phyloP scores from a whole-genome alignment of 2,113 vertebrate genomes.

The Apodemus sylvaticus region DNA sequence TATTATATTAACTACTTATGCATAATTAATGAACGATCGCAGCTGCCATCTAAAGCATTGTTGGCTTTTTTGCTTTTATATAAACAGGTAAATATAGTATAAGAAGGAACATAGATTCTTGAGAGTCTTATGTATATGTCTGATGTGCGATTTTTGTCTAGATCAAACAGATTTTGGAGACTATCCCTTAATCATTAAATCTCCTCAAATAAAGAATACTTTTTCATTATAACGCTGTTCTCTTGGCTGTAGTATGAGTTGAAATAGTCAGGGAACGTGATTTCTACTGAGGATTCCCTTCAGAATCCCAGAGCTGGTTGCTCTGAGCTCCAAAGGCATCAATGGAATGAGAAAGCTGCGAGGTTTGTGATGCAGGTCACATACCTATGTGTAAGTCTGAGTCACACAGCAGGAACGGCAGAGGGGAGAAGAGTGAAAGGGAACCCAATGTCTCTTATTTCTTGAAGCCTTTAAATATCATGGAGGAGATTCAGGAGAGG shows the following conservation, averaged over 20 bases:
- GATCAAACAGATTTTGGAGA: background rate
- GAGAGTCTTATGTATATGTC: background rate
- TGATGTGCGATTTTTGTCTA: background rate
- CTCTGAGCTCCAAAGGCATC: background rate
- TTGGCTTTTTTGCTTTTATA: background rate
- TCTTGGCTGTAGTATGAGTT: background rate
- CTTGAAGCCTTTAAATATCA: background rate
- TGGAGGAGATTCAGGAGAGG: background rate
- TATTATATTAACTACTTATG: constrained; percentile 4
- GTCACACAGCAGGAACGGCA: background rate
- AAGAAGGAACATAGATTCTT: background rate
- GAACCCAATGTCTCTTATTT: background rate
- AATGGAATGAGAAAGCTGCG: background rate
- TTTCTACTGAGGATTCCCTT: background rate
- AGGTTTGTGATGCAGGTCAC: background rate
- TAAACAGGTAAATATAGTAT: constrained; percentile 49
- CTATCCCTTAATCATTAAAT: background rate
- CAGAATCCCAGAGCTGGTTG: background rate
- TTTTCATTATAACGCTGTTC: constrained; percentile 18
- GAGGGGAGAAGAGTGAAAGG: background rate
- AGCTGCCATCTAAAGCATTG: background rate
- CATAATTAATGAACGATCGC: background rate
- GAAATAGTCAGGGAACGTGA: background rate
- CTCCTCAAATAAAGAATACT: constrained; percentile 37
- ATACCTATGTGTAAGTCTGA: background rate